phyloP scores from a whole-genome alignment of 2,113 vertebrate genomes.

The Sinocyclocheilus maitianheensis region DNA sequence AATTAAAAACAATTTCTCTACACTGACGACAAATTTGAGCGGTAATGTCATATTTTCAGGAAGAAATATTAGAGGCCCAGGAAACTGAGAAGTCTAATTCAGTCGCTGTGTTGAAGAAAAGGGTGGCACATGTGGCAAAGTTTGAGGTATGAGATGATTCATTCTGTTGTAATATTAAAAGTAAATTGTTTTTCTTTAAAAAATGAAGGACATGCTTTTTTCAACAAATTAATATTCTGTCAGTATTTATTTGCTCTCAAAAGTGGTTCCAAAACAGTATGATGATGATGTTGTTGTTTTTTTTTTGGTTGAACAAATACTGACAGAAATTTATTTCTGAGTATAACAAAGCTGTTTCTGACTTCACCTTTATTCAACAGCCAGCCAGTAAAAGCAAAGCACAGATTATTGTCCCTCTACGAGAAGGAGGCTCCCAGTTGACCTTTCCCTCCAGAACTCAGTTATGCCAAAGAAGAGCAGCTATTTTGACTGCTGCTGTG shows the following conservation, averaged over 20 bases:
- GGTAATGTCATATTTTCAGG: not conserved
- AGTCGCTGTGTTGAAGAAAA: constrained; percentile 66
- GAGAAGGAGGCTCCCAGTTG: constrained; percentile 46
- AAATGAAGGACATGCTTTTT: too few species aligned
- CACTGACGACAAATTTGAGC: not conserved
- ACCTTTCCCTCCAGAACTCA: constrained; percentile 52
- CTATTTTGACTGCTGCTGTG: constrained; percentile 58
- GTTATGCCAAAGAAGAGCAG: constrained; percentile 62
- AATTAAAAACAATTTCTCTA: too few species aligned
- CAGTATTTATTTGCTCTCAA: too few species aligned
- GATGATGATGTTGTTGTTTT: too few species aligned
- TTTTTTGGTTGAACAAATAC: not conserved
- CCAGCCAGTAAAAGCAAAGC: constrained; percentile 63
- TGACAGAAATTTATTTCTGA: not conserved
- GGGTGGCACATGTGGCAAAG: constrained; percentile 72
- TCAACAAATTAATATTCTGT: too few species aligned
- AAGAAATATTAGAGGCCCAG: constrained; percentile 25
- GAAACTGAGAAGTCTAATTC: constrained; percentile 54
- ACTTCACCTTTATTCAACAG: not conserved
- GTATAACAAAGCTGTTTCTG: not conserved
- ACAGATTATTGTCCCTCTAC: constrained; percentile 66
- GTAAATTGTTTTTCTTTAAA: too few species aligned
- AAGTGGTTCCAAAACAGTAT: too few species aligned
- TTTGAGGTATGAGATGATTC: constrained; percentile 64
- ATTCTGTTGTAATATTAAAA: too few species aligned